A percentile compares a stretch with the other conserved stretches of the same genome.
These are phyloP conservation scores for Diadegma fenestrale DNA, from an alignment of 2,888 invertebrate species.

Conservation along the genomic window DNA sequence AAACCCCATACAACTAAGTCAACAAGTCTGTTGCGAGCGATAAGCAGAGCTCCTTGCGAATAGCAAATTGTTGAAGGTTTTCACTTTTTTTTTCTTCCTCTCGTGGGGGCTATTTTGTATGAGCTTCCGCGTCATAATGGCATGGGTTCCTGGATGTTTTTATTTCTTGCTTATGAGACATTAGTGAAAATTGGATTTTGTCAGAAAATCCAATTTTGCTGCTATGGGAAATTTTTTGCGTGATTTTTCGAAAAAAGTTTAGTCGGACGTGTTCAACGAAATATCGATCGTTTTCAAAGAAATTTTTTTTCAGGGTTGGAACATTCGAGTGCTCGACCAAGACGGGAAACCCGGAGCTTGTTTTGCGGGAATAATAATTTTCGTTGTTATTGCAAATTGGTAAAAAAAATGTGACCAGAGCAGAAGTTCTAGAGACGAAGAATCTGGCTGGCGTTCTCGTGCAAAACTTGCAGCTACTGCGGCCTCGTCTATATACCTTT, in stretches of 20 bases:
- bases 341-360: neutral
- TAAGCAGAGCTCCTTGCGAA: constrained; percentile 7
- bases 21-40: constrained; percentile 7
- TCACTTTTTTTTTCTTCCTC: neutral
- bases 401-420: constrained; percentile 50
- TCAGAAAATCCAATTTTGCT: too few relatives aligned
- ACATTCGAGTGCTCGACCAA: constrained; percentile 33
- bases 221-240: too few relatives aligned
- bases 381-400: constrained; percentile 25
- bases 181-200: too few relatives aligned
- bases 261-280: too few relatives aligned
- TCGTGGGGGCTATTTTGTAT: neutral
- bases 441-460: constrained; percentile 41
- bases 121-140: neutral
- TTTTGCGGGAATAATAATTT: constrained; percentile 2
- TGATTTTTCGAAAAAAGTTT: too few relatives aligned
- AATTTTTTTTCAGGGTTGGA: neutral
- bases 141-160: neutral
- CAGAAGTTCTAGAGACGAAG: constrained; percentile 48
- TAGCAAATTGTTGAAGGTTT: neutral
- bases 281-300: too few relatives aligned
- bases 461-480: constrained; percentile 42
- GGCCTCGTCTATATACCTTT: constrained; percentile 23
- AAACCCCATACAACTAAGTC: neutral
- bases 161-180: too few relatives aligned